Evolutionary conservation across 2,113 vertebrate genomes (phyloP).

Genomic region (Psittacula cyanocephala): DNA sequence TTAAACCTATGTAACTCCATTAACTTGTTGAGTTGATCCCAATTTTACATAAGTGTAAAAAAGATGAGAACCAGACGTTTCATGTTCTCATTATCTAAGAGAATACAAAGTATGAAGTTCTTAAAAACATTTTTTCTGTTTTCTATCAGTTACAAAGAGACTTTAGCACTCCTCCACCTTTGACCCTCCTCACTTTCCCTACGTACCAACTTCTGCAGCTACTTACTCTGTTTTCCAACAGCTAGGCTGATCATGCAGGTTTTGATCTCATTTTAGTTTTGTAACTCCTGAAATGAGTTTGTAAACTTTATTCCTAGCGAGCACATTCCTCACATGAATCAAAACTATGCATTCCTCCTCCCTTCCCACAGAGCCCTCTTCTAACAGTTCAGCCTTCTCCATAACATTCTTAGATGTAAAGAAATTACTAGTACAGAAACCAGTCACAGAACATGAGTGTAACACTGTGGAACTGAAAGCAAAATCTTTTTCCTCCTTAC

Average conservation of each 20-base stretch:
- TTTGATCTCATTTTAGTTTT: constrained; percentile 7
- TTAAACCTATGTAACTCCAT: constrained; percentile 64
- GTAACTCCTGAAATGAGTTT: not conserved
- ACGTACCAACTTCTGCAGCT: not conserved
- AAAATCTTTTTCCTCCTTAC: not conserved
- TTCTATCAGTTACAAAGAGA: constrained; percentile 10
- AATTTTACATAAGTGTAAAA: constrained; percentile 65
- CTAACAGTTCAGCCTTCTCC: not conserved
- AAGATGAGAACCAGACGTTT: constrained; percentile 55
- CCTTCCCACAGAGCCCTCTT: constrained; percentile 1
- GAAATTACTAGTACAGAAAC: not conserved
- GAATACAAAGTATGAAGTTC: constrained; percentile 1
- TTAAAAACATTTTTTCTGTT: constrained; percentile 16
- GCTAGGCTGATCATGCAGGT: not conserved
- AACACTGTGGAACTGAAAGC: not conserved
- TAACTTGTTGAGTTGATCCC: constrained; percentile 61
- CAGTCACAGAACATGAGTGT: not conserved
- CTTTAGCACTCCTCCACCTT: not conserved
- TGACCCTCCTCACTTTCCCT: constrained; percentile 7
- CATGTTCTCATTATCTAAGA: constrained; percentile 39
- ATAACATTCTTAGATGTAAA: not conserved
- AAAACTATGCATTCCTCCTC: not conserved
- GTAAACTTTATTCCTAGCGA: constrained; percentile 9
- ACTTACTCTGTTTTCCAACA: not conserved
- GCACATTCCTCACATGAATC: constrained; percentile 16